A percentile compares a stretch with the other conserved stretches of the same genome.
Evolutionary conservation across 2,113 vertebrate species (phyloP).

Genomic region (Lasiurus borealis): DNA sequence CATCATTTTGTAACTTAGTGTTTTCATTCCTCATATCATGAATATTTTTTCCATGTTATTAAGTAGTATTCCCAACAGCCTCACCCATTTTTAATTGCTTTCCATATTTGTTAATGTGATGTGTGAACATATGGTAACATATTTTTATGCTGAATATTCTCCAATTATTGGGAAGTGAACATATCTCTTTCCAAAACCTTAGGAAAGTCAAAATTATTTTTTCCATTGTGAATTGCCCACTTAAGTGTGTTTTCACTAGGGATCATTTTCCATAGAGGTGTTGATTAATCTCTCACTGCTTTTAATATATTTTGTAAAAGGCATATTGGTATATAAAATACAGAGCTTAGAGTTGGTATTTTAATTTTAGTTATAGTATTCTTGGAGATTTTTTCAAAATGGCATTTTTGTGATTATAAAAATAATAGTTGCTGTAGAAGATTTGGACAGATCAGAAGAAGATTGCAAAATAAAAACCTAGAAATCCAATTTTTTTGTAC

Average conservation of each 20-base stretch:
- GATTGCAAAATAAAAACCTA: slow-evolving; percentile 14
- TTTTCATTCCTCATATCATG: background rate
- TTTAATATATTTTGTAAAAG: background rate
- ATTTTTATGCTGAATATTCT: background rate
- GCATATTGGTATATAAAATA: background rate
- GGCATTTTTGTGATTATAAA: slow-evolving; percentile 34
- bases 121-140: background rate
- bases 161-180: background rate
- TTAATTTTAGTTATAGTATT: slow-evolving; percentile 10
- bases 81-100: background rate
- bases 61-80: background rate
- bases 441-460: background rate
- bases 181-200: background rate
- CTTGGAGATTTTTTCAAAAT: background rate
- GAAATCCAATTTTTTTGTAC: background rate
- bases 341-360: background rate
- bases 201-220: background rate
- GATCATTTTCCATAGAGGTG: background rate
- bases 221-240: background rate
- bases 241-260: background rate
- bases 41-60: background rate
- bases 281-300: background rate
- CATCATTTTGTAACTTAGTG: background rate
- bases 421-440: background rate
- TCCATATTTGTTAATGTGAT: background rate